Evolutionary conservation across 2,797 vertebrate genomes (phyloP).

Genomic region (Notoglanidium macrostoma): DNA sequence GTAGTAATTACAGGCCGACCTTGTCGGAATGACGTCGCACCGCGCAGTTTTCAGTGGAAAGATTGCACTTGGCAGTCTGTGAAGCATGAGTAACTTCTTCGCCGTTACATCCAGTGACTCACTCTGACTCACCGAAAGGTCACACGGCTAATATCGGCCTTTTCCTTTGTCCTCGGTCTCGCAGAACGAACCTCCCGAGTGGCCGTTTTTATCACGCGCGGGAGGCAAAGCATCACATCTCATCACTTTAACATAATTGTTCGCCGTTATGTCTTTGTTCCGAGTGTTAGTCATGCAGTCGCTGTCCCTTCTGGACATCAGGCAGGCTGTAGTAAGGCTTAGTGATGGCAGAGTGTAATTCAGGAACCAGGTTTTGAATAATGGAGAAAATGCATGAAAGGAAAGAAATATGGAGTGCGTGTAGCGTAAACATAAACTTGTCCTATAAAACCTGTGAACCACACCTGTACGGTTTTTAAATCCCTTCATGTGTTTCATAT

Average conservation of each 20-base stretch:
- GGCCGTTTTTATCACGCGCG: background rate
- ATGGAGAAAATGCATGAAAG: background rate
- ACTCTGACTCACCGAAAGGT: conserved; percentile 33
- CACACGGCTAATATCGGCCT: conserved; percentile 6
- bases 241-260: background rate
- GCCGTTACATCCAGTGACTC: conserved; percentile 22
- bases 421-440: no score
- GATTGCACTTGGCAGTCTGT: conserved; percentile 19
- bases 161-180: conserved; percentile 10
- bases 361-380: background rate
- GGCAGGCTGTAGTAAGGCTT: background rate
- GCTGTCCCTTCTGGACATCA: no score
- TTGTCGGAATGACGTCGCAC: conserved; percentile 1
- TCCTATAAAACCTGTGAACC: no score
- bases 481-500: background rate
- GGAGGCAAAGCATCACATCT: background rate
- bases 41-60: conserved; percentile 21
- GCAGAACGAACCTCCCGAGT: background rate
- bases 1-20: conserved; percentile 4
- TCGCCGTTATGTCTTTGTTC: background rate
- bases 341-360: no score
- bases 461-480: background rate
- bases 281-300: background rate
- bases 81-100: conserved; percentile 22
- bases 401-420: background rate